Evolutionary conservation across 1,140 invertebrate genomes (phyloP), one percentile per base, ranked within the genome.

Genomic region (Popillia japonica): DNA sequence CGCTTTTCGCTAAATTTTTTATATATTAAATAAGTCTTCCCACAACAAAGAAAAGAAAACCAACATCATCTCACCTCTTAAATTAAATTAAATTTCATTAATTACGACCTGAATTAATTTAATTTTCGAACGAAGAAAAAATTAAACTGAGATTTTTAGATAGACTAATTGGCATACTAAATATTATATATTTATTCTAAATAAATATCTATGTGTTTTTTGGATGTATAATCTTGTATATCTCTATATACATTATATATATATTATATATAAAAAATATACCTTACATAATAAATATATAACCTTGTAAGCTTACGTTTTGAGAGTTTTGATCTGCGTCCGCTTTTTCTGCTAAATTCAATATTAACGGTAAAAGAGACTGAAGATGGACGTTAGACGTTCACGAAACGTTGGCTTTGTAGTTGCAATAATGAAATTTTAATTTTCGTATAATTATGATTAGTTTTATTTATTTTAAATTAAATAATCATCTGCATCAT

Each of bases 141-240:
- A n/a, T 68, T 76, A 61, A 74, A 76, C 68, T 76, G 68, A 68
- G 76, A 76, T 79, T 76, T 76, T 80, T 82, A 81, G 80, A 79
- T 82, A 82, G 79, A 59, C 79, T 80, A 83, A 83, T 81, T 80
- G 80, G 77, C 82, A 82, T 83, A 59, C 77, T 80, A 77, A 79
- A 27, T 22, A 55, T 55, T 17, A 17, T 34, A 27, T 68, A 68
- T 27, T 68, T 68, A 68, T 68, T 27, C 61, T 68, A 68, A 27
- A 68, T 68, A 68, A 48, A 68, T 68, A 68, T 80, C 48, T 78
- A 76, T 82, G 81, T 82, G 78, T 82, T 82, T 82, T 81, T 68
- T 55, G 8, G 80, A 82, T 82, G 81, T 82, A 77, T 68, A 27
- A 27, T 80, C 79, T 79, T 80, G 72, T 82, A 76, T 79, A 80